Evolutionary conservation across 2,113 vertebrate species (phyloP).

Genomic region (Neodontobutis hainanensis): DNA sequence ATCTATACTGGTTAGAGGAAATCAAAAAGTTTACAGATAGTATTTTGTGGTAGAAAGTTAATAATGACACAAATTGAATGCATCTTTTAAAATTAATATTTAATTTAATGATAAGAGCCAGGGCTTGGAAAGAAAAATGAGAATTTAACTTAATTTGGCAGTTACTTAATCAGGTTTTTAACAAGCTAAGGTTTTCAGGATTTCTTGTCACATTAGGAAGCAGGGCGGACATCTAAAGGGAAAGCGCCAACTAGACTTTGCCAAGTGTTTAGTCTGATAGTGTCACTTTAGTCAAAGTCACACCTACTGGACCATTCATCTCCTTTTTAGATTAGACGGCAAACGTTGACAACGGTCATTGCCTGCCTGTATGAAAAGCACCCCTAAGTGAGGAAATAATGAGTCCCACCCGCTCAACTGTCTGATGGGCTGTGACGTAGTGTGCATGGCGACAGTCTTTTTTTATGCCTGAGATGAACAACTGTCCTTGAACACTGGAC

Average conservation of each 20-base stretch:
- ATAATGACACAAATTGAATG: too few relatives aligned
- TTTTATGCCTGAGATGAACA: neutral
- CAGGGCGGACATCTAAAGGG: too few relatives aligned
- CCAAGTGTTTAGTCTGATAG: constrained; percentile 3
- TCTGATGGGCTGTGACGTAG: constrained; percentile 10
- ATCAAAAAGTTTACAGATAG: too few relatives aligned
- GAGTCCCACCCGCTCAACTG: neutral
- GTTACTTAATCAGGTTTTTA: neutral
- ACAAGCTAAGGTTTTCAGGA: too few relatives aligned
- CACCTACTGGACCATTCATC: constrained; percentile 10
- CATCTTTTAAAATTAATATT: too few relatives aligned
- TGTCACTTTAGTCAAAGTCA: constrained; percentile 6
- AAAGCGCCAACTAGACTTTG: neutral
- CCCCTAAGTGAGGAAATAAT: constrained; percentile 21
- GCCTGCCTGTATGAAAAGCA: constrained; percentile 27
- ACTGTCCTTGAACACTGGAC: neutral
- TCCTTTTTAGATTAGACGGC: constrained; percentile 9
- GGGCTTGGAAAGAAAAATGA: too few relatives aligned
- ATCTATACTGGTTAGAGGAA: too few relatives aligned
- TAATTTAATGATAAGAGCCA: too few relatives aligned
- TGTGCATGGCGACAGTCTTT: neutral
- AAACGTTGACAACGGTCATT: constrained; percentile 33
- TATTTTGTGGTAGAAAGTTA: too few relatives aligned
- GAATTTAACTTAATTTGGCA: too few relatives aligned
- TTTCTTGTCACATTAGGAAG: too few relatives aligned